These are phyloP conservation scores for Drosophila pseudotalamancana DNA, from an alignment of 2,888 invertebrate species.

Conservation along the genomic window DNA sequence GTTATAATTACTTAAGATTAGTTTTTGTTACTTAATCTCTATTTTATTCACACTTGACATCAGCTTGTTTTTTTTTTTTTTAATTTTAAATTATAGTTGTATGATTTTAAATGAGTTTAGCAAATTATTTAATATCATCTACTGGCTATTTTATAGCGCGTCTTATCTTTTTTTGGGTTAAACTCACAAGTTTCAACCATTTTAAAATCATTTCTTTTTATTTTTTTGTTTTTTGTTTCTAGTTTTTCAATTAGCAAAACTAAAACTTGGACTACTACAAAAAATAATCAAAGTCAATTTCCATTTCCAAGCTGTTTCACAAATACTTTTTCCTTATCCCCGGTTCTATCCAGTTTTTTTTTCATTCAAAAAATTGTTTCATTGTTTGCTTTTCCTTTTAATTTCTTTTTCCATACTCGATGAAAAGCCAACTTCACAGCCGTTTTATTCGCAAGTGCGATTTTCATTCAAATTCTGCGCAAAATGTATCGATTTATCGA, in stretches of 20 bases:
- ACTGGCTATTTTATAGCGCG: constrained; percentile 67
- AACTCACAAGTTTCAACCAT: constrained; percentile 29
- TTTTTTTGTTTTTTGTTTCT: not conserved
- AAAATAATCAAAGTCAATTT: constrained; percentile 36
- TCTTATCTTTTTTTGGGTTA: constrained; percentile 42
- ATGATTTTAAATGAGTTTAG: constrained; percentile 26
- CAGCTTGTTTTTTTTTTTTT: constrained; percentile 19
- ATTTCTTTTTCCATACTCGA: constrained; percentile 25
- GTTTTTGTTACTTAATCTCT: constrained; percentile 36
- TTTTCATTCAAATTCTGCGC: constrained; percentile 42
- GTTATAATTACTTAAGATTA: constrained; percentile 6
- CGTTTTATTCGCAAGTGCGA: constrained; percentile 63
- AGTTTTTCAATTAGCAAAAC: constrained; percentile 39
- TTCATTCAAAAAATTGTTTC: constrained; percentile 10
- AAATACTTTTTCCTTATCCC: not conserved
- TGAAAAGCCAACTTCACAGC: constrained; percentile 74
- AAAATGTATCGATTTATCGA: constrained; percentile 19
- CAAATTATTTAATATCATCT: constrained; percentile 50
- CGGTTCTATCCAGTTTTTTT: not conserved
- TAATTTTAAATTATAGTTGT: constrained; percentile 7
- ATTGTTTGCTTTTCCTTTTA: constrained; percentile 29
- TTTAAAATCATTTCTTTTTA: constrained; percentile 40
- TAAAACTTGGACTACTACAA: constrained; percentile 52
- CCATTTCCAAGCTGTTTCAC: constrained; percentile 20
- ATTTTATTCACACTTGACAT: constrained; percentile 47